These are phyloP conservation scores for Eolophus roseicapilla DNA, from an alignment of 2,113 vertebrate species.

Conservation along the genomic window DNA sequence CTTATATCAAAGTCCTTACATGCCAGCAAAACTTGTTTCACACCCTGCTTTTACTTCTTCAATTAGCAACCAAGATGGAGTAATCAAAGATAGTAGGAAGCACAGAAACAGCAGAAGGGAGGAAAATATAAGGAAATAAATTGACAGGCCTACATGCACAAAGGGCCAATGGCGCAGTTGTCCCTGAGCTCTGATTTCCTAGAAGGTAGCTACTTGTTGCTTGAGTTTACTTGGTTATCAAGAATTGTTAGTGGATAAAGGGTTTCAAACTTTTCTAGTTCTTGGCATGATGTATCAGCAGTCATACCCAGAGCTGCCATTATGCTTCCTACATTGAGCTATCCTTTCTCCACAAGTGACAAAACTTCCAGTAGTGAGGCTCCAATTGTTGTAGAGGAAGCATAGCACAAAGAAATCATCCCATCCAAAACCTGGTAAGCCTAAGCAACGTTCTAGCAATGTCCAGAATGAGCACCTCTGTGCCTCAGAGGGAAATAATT, in stretches of 20 bases:
- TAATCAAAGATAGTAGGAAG: neutral
- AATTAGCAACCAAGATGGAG: neutral
- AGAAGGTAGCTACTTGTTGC: neutral
- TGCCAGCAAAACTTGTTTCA: neutral
- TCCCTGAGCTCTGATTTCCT: neutral
- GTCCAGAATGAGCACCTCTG: neutral
- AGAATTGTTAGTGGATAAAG: neutral
- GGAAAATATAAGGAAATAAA: neutral
- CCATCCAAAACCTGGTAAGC: neutral
- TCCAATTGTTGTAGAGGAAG: neutral
- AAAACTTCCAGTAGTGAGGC: neutral
- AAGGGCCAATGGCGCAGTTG: accelerated
- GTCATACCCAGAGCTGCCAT: neutral
- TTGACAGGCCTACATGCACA: neutral
- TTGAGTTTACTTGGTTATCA: neutral
- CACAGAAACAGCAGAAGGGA: neutral
- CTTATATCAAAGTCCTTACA: neutral
- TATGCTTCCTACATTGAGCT: neutral
- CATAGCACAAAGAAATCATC: neutral
- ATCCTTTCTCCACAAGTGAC: neutral
- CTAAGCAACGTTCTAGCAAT: neutral
- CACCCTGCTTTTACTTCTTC: neutral
- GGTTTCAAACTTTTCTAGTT: neutral
- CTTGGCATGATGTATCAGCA: neutral
- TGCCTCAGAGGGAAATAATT: neutral